Evolutionary conservation across 2,797 vertebrate genomes (phyloP).

Genomic region (Synaphobranchus kaupii): DNA sequence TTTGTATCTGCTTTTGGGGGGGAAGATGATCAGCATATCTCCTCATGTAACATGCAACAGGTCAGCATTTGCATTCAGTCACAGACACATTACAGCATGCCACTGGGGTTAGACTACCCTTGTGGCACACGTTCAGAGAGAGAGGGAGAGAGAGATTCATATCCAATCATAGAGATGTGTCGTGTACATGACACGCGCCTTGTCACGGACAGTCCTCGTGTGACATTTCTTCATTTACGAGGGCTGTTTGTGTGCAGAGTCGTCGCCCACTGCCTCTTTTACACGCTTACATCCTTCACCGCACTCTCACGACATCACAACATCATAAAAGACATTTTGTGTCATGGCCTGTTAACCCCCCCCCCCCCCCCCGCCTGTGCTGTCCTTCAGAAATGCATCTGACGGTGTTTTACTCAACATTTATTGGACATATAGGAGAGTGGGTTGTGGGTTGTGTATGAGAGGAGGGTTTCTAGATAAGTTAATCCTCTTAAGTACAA

Average conservation of each 20-base stretch:
- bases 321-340: neutral
- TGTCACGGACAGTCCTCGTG: conserved; percentile 13
- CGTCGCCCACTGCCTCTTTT: neutral
- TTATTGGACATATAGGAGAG: conserved; percentile 7
- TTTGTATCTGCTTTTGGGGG: neutral
- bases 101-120: neutral
- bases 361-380: neutral
- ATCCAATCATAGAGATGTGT: conserved; percentile 12
- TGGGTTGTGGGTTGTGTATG: conserved; percentile 28
- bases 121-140: neutral
- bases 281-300: neutral
- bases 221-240: conserved; percentile 7
- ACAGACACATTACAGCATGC: neutral
- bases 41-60: conserved; percentile 4
- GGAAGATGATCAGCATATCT: neutral
- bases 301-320: neutral
- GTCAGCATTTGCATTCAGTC: conserved; percentile 20
- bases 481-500: conserved; percentile 28
- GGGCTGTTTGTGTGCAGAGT: neutral
- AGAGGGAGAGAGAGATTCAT: conserved; percentile 15
- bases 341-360: neutral
- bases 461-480: neutral
- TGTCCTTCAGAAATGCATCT: neutral
- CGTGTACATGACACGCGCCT: neutral
- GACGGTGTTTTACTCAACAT: conserved; percentile 7